Conservation (phyloP, 1,140 invertebrate genomes). For the Plutomurus gul region DNA sequence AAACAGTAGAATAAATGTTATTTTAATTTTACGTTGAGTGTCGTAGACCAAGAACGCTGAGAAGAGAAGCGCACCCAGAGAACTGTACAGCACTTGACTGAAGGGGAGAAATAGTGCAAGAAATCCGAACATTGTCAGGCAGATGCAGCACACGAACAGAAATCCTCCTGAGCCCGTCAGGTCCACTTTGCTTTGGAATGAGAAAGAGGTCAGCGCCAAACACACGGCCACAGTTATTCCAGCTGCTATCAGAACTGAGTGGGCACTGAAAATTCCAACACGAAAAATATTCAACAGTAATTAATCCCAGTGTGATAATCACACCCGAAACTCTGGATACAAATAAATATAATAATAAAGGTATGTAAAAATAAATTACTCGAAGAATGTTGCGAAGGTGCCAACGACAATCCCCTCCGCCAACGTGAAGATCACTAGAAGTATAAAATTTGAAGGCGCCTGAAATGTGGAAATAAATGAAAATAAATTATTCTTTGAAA, state of each 20-base stretch:
- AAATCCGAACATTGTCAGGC: conserved; percentile 63
- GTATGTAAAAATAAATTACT: conserved; percentile 60
- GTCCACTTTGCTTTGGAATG: conserved; percentile 59
- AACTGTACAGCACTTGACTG: conserved; percentile 37
- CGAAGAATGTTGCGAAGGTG: conserved; percentile 66
- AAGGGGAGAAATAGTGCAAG: conserved; percentile 53
- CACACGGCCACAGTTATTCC: conserved; percentile 59
- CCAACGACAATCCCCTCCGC: conserved; percentile 78
- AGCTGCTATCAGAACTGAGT: conserved; percentile 58
- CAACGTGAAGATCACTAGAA: conserved; percentile 81
- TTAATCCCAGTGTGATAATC: background rate
- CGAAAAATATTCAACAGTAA: background rate
- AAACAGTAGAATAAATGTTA: background rate
- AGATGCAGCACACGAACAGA: conserved; percentile 61
- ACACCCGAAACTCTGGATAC: conserved; percentile 58
- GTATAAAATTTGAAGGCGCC: conserved; percentile 87
- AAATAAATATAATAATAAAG: conserved; percentile 58
- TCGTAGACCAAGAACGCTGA: conserved; percentile 87
- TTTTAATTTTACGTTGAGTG: conserved; percentile 68
- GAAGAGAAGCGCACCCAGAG: conserved; percentile 70
- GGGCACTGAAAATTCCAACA: conserved; percentile 17
- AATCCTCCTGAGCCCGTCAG: conserved; percentile 62
- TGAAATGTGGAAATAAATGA: too few species aligned
- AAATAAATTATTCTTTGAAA: too few species aligned
- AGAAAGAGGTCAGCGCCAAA: conserved; percentile 63